Conservation (phyloP, 2,888 invertebrate species). For the Drosophila prostipennis region DNA sequence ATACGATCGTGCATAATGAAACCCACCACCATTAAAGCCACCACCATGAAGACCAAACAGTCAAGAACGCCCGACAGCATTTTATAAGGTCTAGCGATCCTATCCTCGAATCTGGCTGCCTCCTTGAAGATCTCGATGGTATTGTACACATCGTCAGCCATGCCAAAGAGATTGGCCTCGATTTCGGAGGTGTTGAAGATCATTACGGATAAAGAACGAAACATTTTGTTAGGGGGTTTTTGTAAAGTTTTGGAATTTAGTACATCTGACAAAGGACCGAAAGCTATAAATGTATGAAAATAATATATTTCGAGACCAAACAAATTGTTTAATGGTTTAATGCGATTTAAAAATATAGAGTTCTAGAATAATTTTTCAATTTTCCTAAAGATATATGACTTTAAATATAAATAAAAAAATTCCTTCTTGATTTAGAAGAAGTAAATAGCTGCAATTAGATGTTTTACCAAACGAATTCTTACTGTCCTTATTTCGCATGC, state of each 20-base stretch:
- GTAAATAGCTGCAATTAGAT: neutral
- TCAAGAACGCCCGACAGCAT: constrained; percentile 12
- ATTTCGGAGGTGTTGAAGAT: constrained; percentile 26
- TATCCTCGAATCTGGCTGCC: constrained; percentile 11
- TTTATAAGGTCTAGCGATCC: constrained; percentile 22
- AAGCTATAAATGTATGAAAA: neutral
- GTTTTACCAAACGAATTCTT: neutral
- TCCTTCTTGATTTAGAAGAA: neutral
- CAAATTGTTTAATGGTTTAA: too few relatives aligned
- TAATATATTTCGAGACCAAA: too few relatives aligned
- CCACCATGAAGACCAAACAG: constrained; percentile 27
- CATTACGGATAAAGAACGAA: constrained; percentile 14
- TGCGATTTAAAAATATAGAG: too few relatives aligned
- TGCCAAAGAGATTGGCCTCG: constrained; percentile 45
- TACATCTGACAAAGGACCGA: constrained; percentile 7
- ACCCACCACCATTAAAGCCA: constrained; percentile 8
- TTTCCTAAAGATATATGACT: too few relatives aligned
- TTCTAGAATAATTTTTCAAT: too few relatives aligned
- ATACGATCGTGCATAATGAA: constrained; percentile 1
- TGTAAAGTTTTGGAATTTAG: constrained; percentile 9
- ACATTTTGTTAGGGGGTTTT: constrained; percentile 33
- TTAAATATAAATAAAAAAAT: too few relatives aligned
- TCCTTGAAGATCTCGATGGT: constrained; percentile 30
- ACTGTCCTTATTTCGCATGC: constrained; percentile 7
- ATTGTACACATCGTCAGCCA: constrained; percentile 53